Conservation (phyloP, 1,140 invertebrate species). For the Drosophila bipectinata region DNA sequence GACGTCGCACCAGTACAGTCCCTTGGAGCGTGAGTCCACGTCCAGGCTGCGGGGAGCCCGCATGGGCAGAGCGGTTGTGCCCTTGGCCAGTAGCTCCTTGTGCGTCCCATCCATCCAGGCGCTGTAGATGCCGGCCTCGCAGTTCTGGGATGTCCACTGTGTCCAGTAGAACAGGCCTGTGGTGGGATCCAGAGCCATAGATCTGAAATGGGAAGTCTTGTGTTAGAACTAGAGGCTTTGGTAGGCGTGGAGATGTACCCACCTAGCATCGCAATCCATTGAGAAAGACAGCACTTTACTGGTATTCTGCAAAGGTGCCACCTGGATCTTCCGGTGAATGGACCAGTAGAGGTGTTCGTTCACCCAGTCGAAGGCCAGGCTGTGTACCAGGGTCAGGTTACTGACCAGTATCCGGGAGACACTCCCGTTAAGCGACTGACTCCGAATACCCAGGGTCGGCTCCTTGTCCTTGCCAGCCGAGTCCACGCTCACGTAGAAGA, state of each 20-base stretch:
- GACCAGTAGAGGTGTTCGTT: constrained; percentile 93
- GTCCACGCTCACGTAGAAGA: constrained; percentile 86
- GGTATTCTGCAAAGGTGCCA: constrained; percentile 65
- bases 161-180: constrained; percentile 90
- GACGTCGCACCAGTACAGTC: constrained; percentile 91
- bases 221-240: not conserved
- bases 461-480: constrained; percentile 12
- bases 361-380: constrained; percentile 91
- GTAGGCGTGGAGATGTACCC: constrained; percentile 6
- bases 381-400: constrained; percentile 83
- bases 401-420: constrained; percentile 69
- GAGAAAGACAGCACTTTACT: constrained; percentile 57
- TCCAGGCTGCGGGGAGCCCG: constrained; percentile 95
- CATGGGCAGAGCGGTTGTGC: constrained; percentile 84
- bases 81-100: constrained; percentile 84
- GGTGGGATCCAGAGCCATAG: constrained; percentile 68
- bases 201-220: constrained; percentile 31
- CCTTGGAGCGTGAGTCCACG: constrained; percentile 90
- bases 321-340: constrained; percentile 78
- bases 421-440: constrained; percentile 63
- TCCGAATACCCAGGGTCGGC: constrained; percentile 45
- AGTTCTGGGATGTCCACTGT: constrained; percentile 85
- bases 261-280: constrained; percentile 66
- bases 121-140: constrained; percentile 86
- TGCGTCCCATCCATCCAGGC: constrained; percentile 92